Base-by-base conservation (phyloP, 2,888 invertebrate genomes). In the Tenthredo notha region DNA sequence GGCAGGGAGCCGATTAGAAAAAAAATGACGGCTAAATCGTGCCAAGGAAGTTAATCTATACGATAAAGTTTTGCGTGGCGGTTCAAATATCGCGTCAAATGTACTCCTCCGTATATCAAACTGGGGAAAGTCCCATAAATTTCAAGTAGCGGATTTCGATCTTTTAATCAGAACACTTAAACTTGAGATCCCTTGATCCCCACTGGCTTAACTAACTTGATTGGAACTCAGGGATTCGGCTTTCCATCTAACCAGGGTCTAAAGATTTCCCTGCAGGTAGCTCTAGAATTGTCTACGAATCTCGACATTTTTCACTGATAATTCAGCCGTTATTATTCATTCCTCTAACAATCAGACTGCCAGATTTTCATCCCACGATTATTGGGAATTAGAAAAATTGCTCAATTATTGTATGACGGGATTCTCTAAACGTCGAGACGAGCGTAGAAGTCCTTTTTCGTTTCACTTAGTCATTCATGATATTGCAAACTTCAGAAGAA, bases 161-260 rank as follows among this genome's bases (percentile, higher is more conserved):
- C 67, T 67, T 83, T 83, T 83, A 83, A 83, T 83, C 67, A 67
- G 47, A 67, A 65, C 83, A 70, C 43, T 83, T 47, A 70, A 83
- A 83, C 61, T 83, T 50, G 65, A 83, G 50, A 83, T 65, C 83
- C 50, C 83, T 83, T 67, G 43, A 83, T 83, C 77, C 40, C 21
- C 67, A 47, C 29, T 25, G 54, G 67, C 47, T 83, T 33, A 50
- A 21, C 67, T 12, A 83, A 83, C 47, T 83, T 67, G 70, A 83
- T 70, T 83, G 83, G 65, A 67, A 83, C 18, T 18, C 25, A 25
- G 70, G 50, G 50, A 58, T 80, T 40, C 80, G 25, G 37, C 37
- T 61, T 80, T 40, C 37, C 61, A 25, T 80, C 25, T 61, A 25
- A 61, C 10, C 61, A 61, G 33, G 15, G 25, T 37, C 61, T 80